Evolutionary conservation across 2,888 invertebrate genomes (phyloP), one percentile per base, ranked within the genome.

Genomic region (Sinohyriopsis cumingii): DNA sequence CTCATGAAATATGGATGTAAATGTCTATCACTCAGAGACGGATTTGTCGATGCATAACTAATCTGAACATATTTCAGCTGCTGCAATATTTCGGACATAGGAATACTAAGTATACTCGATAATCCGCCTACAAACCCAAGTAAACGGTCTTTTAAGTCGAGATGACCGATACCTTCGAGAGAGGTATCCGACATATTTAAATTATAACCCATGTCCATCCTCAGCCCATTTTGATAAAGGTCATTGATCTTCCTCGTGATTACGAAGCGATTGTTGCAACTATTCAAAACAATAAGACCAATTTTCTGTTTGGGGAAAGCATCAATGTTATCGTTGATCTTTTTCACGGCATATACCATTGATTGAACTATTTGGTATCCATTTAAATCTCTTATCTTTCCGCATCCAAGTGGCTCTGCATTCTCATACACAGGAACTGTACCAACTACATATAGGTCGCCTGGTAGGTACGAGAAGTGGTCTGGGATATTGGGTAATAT

Each of bases 401-500:
- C 69, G 65, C 81, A 81, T 19, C 25, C 55, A 5, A 73, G 15
- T 20, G 63, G 69, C 0, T 19, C 62, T 1, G 33, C 65, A 60
- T 61, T 67, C 24, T 78, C 72, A 66, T 71, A 73, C 0, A 78
- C 69, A 5, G 76, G 76, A 24, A 77, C 65, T 7, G 76, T 45
- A n/a, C 75, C 81, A n/a, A 75, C 67, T 15, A 81, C 72, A 56
- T 72, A 72, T 15, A 76, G 25, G 53, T 79, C 80, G 5, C 80
- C 80, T 20, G 70, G 66, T 19, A 67, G 53, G 55, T 67, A 67
- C 20, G 72, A 59, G 28, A 65, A 54, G 9, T 25, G 25, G 33
- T 66, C 59, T 24, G 64, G 25, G 20, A 57, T 15, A 6, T 63
- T 54, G 33, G 33, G 33, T 33, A 33, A 7, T 6, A 73, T 65